These are phyloP conservation scores for Peromyscus nudipes DNA, from an alignment of 2,797 vertebrate genomes.

Conservation along the genomic window DNA sequence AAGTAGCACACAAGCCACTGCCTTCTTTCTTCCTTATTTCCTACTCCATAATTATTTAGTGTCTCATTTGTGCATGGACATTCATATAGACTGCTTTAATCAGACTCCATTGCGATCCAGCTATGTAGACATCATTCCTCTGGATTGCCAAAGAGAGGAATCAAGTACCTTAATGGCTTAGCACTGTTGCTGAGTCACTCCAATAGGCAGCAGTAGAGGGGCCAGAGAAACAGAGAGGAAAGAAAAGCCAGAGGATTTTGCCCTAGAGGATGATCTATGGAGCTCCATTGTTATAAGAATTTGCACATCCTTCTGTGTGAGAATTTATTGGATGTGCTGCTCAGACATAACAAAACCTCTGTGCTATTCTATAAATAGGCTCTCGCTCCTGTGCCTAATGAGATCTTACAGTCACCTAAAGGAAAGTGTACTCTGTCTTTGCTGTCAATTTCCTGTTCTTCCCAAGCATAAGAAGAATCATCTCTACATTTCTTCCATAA, in stretches of 20 bases:
- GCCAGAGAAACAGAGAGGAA: background rate
- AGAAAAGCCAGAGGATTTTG: background rate
- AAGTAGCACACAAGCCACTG: conserved; percentile 13
- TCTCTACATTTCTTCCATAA: background rate
- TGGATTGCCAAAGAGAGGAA: background rate
- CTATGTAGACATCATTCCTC: background rate
- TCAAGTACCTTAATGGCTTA: background rate
- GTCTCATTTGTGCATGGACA: background rate
- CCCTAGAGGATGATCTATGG: conserved; percentile 1
- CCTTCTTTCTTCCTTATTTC: conserved; percentile 62
- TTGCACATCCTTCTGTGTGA: conserved; percentile 40
- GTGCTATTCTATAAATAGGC: conserved; percentile 66
- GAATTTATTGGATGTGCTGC: conserved; percentile 48
- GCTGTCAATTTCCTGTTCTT: conserved; percentile 38
- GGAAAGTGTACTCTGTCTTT: conserved; percentile 30
- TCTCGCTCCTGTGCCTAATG: conserved; percentile 45
- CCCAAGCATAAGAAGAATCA: background rate
- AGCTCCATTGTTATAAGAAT: conserved; percentile 14
- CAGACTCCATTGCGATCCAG: background rate
- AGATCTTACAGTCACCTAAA: conserved; percentile 28
- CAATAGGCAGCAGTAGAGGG: background rate
- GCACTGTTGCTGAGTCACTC: background rate
- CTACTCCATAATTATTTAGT: conserved; percentile 42
- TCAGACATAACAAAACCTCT: conserved; percentile 8
- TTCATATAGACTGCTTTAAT: conserved; percentile 39